Evolutionary conservation across 1,140 invertebrate species (phyloP), one percentile per base, ranked within the genome.

Genomic region (Pachyrhynchus sulphureomaculatus): DNA sequence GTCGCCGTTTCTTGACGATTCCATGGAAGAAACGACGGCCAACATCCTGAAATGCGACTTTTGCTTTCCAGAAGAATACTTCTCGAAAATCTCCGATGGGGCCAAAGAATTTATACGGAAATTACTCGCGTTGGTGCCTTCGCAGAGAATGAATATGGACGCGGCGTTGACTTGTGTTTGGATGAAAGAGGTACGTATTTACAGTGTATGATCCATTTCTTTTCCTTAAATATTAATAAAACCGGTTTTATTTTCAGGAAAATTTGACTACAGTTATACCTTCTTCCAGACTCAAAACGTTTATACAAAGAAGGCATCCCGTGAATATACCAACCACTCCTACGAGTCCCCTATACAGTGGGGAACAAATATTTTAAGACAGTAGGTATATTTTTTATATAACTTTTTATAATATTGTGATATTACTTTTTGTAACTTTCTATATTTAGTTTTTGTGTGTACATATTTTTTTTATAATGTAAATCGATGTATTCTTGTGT

Each of bases 11-110:
- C 75, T 92, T 34, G 89, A 92, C 69, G 90, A 92, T 69, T 91
- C 87, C 4, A 81, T 88, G 39, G 90, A 92, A 72, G 90, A 92
- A 77, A 92, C 90, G 1, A 91, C 87, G 39, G 84, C 88, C 4
- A 91, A 92, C 72, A 91, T 92, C 65, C 79, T 92, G 0, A 88
- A 89, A 68, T 88, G 88, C 70, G 89, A 92, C 76, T 91, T 84
- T 73, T 90, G 88, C 68, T 92, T 91, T 73, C 89, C 89, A 10
- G 84, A 88, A n/a, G 88, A 92, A 73, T 88, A 89, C 75, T 92
- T 91, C 76, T 74, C 79, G 24, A 80, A 78, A 13, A 83, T 92
- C 57, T 88, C 87, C n/a, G 78, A 82, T 39, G 83, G 86, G 44
- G 89, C 86, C 1, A 89, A 88, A 68, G 80, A 84, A 44, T 75